A percentile compares a stretch with the other conserved stretches of the same genome.
Evolutionary conservation across 2,797 vertebrate genomes (phyloP).

Genomic region (Leptoclinus maculatus): DNA sequence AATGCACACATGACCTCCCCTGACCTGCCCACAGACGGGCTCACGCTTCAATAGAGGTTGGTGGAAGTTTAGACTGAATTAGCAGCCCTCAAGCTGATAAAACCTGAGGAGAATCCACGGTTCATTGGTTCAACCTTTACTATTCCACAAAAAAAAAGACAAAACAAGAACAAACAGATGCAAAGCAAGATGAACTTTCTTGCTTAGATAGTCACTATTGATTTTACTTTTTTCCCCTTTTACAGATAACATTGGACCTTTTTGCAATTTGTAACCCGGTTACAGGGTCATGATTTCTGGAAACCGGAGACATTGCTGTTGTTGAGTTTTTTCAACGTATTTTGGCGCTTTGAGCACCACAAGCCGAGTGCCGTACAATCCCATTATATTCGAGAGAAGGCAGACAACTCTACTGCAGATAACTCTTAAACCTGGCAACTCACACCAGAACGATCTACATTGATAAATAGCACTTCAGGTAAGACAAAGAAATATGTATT

Average conservation of each 20-base stretch:
- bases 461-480: too few relatives aligned
- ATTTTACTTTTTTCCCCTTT: constrained; percentile 19
- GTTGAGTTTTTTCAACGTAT: background rate
- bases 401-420: background rate
- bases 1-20: constrained; percentile 56
- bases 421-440: background rate
- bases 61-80: constrained; percentile 63
- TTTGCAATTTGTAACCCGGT: background rate
- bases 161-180: constrained; percentile 35
- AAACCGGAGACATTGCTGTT: background rate
- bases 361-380: background rate
- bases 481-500: too few relatives aligned
- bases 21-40: constrained; percentile 44
- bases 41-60: constrained; percentile 55
- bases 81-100: constrained; percentile 39
- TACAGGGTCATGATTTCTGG: background rate
- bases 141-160: constrained; percentile 35
- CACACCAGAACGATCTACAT: background rate
- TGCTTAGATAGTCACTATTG: constrained; percentile 12
- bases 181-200: constrained; percentile 1
- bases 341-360: background rate
- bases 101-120: constrained; percentile 28
- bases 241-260: constrained; percentile 24
- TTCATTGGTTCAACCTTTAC: constrained; percentile 59
- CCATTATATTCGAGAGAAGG: background rate